These are phyloP conservation scores for Pitta sordida DNA, from an alignment of 2,113 vertebrate genomes.

Conservation along the genomic window DNA sequence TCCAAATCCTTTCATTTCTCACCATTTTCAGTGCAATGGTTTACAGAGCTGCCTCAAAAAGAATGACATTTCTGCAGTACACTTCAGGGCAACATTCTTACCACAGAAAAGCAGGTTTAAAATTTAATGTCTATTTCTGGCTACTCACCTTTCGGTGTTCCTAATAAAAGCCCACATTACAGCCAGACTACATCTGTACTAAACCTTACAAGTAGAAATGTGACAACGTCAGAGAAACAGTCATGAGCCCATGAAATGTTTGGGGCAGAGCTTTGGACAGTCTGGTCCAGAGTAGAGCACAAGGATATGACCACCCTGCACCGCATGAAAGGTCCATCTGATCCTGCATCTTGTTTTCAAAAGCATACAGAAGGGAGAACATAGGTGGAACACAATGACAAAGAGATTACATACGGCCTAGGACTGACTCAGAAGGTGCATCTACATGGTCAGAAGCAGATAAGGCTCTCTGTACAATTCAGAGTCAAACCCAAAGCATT, in stretches of 20 bases:
- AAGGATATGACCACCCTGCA: no score
- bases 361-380: not conserved
- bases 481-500: not conserved
- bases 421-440: not conserved
- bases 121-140: not conserved
- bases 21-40: not conserved
- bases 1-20: not conserved
- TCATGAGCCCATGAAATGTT: not conserved
- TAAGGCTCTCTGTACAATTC: not conserved
- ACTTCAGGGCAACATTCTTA: not conserved
- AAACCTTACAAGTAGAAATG: not conserved
- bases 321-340: not conserved
- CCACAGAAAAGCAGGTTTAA: not conserved
- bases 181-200: not conserved
- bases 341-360: not conserved
- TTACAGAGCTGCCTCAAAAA: not conserved
- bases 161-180: not conserved
- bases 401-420: not conserved
- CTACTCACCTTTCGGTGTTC: not conserved
- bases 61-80: not conserved
- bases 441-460: not conserved
- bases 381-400: not conserved
- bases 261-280: not conserved
- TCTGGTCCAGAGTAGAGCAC: not conserved
- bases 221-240: not conserved